phyloP scores from a whole-genome alignment of 2,797 vertebrate species.

The Ibycter americanus region DNA sequence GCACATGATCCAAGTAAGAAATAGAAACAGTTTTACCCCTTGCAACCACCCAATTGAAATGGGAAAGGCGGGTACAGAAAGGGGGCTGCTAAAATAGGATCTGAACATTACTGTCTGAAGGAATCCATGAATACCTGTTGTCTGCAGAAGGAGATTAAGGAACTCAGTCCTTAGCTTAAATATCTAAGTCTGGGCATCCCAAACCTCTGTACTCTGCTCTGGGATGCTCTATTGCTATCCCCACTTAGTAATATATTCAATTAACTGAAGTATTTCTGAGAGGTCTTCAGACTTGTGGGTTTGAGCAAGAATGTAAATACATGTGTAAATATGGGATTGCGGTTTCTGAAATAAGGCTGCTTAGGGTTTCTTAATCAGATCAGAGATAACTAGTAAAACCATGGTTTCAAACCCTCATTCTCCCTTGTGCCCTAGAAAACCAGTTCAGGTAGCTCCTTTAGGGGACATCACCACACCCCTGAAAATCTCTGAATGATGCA shows the following conservation, averaged over 20 bases:
- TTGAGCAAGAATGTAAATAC: conserved; percentile 51
- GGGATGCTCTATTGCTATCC: background rate
- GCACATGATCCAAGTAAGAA: background rate
- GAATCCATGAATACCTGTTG: background rate
- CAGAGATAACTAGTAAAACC: background rate
- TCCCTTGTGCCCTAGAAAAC: background rate
- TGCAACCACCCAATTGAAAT: background rate
- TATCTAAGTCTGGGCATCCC: background rate
- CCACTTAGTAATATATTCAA: background rate
- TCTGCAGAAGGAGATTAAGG: background rate
- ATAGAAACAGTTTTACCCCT: background rate
- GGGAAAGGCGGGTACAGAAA: background rate
- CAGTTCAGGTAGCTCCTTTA: background rate
- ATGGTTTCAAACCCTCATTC: background rate
- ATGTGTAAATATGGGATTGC: background rate
- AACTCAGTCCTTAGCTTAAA: background rate
- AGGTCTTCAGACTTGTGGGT: conserved; percentile 30
- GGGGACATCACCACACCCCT: background rate
- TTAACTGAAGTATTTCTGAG: conserved; percentile 44
- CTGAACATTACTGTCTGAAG: background rate
- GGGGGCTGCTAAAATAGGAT: background rate
- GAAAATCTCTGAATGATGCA: background rate
- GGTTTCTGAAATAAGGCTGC: conserved; percentile 12
- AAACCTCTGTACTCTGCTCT: background rate
- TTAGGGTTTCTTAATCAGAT: conserved; percentile 35